Percentiles rank a stretch among this genome's conserved stretches.
These are phyloP conservation scores for Triplophysa siluroides DNA, from an alignment of 2,113 vertebrate species.

Conservation along the genomic window DNA sequence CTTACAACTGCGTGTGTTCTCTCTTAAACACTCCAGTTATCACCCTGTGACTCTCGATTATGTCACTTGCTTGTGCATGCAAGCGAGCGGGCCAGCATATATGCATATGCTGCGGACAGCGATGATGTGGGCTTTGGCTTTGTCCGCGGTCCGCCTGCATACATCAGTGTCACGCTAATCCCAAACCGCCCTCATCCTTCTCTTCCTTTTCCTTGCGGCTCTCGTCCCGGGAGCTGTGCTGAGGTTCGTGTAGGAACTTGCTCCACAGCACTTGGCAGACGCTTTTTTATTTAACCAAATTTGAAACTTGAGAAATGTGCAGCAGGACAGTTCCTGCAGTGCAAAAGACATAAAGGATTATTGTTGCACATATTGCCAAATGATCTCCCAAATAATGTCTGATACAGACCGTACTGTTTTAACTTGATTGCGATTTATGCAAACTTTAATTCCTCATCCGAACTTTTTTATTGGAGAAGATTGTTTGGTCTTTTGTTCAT, in stretches of 20 bases:
- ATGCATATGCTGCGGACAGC: conserved; percentile 58
- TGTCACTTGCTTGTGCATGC: conserved; percentile 52
- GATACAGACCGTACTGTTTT: no score
- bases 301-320: conserved; percentile 66
- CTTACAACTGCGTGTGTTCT: conserved; percentile 29
- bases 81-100: conserved; percentile 56
- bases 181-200: conserved; percentile 29
- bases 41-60: conserved; percentile 39
- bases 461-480: no score
- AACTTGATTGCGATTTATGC: no score
- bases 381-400: background rate
- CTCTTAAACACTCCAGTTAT: conserved; percentile 72
- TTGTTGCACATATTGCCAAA: background rate
- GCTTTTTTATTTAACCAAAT: conserved; percentile 63
- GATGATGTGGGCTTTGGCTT: conserved; percentile 39
- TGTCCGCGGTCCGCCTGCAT: conserved; percentile 24
- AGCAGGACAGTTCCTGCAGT: conserved; percentile 50
- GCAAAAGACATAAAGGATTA: conserved; percentile 25
- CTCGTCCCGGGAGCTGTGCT: conserved; percentile 13
- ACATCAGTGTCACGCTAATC: conserved; percentile 27
- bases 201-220: conserved; percentile 6
- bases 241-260: conserved; percentile 62
- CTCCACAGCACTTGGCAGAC: conserved; percentile 53
- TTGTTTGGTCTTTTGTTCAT: no score
- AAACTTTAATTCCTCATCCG: no score